These are phyloP conservation scores for Perca flavescens DNA, from an alignment of 2,113 vertebrate genomes.

Conservation along the genomic window DNA sequence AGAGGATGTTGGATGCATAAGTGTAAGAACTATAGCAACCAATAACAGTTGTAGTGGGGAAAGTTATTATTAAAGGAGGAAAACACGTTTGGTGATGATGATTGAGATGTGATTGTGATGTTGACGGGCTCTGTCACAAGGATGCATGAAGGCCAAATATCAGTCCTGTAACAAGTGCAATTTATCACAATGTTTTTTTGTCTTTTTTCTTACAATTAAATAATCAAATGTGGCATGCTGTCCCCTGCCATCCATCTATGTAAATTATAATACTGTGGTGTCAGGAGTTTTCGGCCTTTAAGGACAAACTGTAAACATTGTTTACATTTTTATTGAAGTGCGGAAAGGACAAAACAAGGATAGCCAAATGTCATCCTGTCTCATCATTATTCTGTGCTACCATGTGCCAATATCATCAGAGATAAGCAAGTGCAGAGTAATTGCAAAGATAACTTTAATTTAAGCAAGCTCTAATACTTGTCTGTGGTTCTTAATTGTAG, in stretches of 20 bases:
- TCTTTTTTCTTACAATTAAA: slow-evolving; percentile 24
- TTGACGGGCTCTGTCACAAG: not conserved
- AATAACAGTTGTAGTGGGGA: not conserved
- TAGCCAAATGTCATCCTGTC: slow-evolving; percentile 68
- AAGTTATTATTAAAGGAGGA: not conserved
- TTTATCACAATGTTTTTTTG: not conserved
- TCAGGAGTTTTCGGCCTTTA: slow-evolving; percentile 56
- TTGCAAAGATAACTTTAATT: slow-evolving; percentile 81
- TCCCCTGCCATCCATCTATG: slow-evolving; percentile 43
- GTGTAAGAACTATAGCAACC: not conserved
- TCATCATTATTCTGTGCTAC: slow-evolving; percentile 73
- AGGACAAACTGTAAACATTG: slow-evolving; percentile 65
- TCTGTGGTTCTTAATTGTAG: slow-evolving; percentile 72
- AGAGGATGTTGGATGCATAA: not conserved
- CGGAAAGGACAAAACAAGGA: slow-evolving; percentile 72
- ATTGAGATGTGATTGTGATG: slow-evolving; percentile 10
- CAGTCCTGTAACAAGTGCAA: slow-evolving; percentile 5
- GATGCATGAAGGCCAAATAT: slow-evolving; percentile 1
- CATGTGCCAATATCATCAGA: slow-evolving; percentile 69
- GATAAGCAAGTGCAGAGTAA: slow-evolving; percentile 78
- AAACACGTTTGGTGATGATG: not conserved
- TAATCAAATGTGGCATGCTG: slow-evolving; percentile 40
- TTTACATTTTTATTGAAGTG: slow-evolving; percentile 74
- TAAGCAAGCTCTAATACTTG: slow-evolving; percentile 65
- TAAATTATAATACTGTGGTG: slow-evolving; percentile 43